phyloP scores from a whole-genome alignment of 2,888 invertebrate genomes.

The Linnaemya vulpina region DNA sequence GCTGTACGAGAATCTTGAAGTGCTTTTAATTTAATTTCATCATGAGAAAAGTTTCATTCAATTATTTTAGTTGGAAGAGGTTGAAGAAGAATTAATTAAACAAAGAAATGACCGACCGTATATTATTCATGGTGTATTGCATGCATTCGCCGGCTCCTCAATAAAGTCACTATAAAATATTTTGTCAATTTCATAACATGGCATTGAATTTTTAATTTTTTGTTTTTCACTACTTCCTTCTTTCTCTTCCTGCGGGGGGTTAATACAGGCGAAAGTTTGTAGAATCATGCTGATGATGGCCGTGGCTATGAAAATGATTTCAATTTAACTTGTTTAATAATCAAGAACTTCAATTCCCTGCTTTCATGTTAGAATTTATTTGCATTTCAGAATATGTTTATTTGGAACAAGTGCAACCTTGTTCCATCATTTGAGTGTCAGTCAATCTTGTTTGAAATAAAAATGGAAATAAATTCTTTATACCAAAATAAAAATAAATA shows the following conservation, averaged over 20 bases:
- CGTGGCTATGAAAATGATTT: constrained; percentile 36
- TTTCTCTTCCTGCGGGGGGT: constrained; percentile 8
- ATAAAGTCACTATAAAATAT: constrained; percentile 22
- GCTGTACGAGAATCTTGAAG: constrained; percentile 22
- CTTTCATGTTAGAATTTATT: constrained; percentile 46
- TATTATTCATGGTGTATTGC: background rate
- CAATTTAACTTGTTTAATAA: constrained; percentile 8
- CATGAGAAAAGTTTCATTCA: constrained; percentile 64
- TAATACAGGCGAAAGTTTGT: constrained; percentile 13
- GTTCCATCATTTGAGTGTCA: constrained; percentile 61
- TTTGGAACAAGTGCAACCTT: constrained; percentile 53
- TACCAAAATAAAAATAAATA: constrained; percentile 37
- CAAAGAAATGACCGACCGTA: constrained; percentile 64
- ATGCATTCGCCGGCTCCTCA: constrained; percentile 13
- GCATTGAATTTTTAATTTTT: constrained; percentile 20
- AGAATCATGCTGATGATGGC: constrained; percentile 27
- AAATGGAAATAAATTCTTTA: constrained; percentile 10
- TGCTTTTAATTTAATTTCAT: constrained; percentile 61
- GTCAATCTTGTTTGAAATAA: constrained; percentile 61
- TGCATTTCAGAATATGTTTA: constrained; percentile 43
- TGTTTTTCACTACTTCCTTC: background rate
- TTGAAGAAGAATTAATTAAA: constrained; percentile 66
- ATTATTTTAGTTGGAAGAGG: constrained; percentile 57
- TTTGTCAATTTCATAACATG: constrained; percentile 46
- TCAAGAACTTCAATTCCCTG: constrained; percentile 34